Conservation (phyloP, 2,797 vertebrate genomes). For the Hyperoplus lanceolatus region DNA sequence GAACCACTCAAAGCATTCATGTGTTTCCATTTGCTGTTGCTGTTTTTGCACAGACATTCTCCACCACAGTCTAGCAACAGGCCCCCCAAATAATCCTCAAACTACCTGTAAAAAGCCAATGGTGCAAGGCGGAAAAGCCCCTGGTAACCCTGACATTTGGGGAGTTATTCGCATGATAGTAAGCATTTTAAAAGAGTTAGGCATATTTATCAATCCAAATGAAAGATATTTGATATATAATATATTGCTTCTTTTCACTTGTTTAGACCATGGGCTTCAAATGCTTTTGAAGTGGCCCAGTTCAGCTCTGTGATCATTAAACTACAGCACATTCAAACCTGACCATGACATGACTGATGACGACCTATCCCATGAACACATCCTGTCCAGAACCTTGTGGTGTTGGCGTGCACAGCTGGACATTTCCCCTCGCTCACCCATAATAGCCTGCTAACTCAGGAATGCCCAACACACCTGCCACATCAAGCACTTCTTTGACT, state of each 20-base stretch:
- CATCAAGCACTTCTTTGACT: constrained; percentile 61
- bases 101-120: constrained; percentile 32
- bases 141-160: too few relatives aligned
- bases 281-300: background rate
- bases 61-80: constrained; percentile 10
- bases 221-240: too few relatives aligned
- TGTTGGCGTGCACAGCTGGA: constrained; percentile 56
- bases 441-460: constrained; percentile 52
- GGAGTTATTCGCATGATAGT: too few relatives aligned
- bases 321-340: constrained; percentile 37
- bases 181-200: too few relatives aligned
- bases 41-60: constrained; percentile 18
- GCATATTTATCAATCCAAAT: too few relatives aligned
- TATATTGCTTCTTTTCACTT: too few relatives aligned
- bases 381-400: constrained; percentile 38
- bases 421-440: constrained; percentile 45
- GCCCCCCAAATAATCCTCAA: constrained; percentile 33
- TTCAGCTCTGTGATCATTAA: constrained; percentile 28
- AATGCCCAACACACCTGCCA: constrained; percentile 52
- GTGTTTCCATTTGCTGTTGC: constrained; percentile 40
- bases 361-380: constrained; percentile 62
- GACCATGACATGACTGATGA: constrained; percentile 51
- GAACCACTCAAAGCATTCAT: constrained; percentile 28
- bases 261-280: too few relatives aligned
- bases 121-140: constrained; percentile 32